Conservation (phyloP, 92 coral and sea anemone genomes). For the Galaxea fascicularis region DNA sequence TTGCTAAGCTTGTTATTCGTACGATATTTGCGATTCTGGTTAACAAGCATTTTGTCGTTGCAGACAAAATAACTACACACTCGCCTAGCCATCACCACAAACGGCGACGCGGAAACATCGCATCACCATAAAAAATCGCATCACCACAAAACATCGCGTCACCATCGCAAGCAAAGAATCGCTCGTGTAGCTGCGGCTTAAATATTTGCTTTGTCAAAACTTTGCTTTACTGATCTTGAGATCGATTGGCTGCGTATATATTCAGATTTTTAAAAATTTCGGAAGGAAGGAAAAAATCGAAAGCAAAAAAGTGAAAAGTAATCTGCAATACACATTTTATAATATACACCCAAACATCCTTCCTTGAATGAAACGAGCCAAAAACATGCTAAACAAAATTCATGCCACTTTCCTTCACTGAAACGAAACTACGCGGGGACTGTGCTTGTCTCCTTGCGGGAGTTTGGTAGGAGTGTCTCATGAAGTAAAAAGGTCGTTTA, state of each 20-base stretch:
- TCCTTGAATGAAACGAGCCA: neutral
- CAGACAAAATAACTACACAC: neutral
- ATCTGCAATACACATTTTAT: neutral
- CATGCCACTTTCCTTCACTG: slow-evolving; percentile 5
- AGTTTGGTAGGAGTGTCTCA: neutral
- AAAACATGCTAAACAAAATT: slow-evolving; percentile 12
- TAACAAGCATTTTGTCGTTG: slow-evolving; percentile 3
- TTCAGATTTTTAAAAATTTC: neutral
- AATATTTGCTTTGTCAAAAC: neutral
- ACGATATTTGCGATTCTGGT: neutral
- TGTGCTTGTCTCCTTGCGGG: neutral
- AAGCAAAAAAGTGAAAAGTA: neutral
- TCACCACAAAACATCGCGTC: too few species aligned
- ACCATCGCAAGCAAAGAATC: slow-evolving; percentile 5
- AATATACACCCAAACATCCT: neutral
- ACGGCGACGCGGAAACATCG: neutral
- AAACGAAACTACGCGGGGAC: slow-evolving; percentile 4
- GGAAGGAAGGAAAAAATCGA: neutral
- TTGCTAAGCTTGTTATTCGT: neutral
- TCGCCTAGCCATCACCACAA: neutral
- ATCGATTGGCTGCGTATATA: neutral
- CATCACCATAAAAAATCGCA: neutral
- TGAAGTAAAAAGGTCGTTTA: neutral
- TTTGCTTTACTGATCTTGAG: neutral
- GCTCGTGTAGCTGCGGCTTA: too few species aligned